Percentiles rank a stretch among this genome's conserved stretches.
phyloP scores from a whole-genome alignment of 2,888 invertebrate genomes.

The Chromoteleia sp. region DNA sequence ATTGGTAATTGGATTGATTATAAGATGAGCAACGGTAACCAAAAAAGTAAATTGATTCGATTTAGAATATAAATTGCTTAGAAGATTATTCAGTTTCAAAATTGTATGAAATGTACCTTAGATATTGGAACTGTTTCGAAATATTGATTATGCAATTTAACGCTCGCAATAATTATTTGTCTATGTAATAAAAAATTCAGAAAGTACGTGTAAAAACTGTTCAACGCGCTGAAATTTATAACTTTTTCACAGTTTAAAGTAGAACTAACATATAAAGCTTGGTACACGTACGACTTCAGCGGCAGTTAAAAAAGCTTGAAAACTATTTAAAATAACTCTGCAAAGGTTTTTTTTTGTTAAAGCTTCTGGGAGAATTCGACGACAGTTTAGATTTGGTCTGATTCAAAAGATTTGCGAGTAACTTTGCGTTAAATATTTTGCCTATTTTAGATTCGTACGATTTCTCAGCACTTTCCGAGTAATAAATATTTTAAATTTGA shows the following conservation, averaged over 20 bases:
- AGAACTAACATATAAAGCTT: background rate
- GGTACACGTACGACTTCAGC: background rate
- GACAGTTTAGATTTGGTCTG: background rate
- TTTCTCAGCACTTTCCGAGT: background rate
- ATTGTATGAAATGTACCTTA: too few relatives aligned
- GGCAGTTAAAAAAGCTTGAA: background rate
- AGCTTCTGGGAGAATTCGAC: background rate
- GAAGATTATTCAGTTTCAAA: too few relatives aligned
- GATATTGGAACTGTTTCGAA: background rate
- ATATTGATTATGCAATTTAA: background rate
- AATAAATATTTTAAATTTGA: background rate
- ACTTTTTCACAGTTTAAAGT: constrained; percentile 21
- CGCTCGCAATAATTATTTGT: background rate
- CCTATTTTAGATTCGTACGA: background rate
- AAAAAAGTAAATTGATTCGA: too few relatives aligned
- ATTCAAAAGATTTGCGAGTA: background rate
- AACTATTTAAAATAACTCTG: constrained; percentile 4
- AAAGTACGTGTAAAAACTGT: background rate
- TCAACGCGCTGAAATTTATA: background rate
- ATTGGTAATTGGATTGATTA: too few relatives aligned
- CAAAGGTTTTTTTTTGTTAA: background rate
- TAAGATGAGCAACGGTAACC: too few relatives aligned
- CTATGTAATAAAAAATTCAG: constrained; percentile 5
- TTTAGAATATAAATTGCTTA: too few relatives aligned
- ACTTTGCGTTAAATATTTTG: background rate